A percentile compares a stretch with the other conserved stretches of the same genome.
phyloP scores from a whole-genome alignment of 2,113 vertebrate species.

The Pelusios castaneus region DNA sequence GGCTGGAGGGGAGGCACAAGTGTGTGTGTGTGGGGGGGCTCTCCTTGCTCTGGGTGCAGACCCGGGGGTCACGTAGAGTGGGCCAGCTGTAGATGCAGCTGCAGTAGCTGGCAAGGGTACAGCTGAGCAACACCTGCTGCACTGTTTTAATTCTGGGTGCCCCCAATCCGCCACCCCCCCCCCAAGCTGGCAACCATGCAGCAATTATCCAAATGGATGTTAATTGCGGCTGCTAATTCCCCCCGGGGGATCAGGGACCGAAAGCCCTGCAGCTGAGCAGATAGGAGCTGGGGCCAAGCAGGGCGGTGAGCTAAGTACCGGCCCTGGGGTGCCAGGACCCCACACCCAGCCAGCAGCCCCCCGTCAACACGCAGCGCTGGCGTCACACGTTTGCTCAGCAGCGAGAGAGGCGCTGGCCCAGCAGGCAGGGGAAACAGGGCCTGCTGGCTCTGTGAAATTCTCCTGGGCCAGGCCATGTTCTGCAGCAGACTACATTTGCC shows the following conservation, averaged over 20 bases:
- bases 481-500: not conserved
- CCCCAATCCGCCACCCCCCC: not conserved
- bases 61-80: not conserved
- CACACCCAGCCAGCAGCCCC: not conserved
- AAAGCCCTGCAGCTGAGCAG: not conserved
- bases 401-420: not conserved
- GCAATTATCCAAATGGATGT: slow-evolving; percentile 33
- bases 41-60: not conserved
- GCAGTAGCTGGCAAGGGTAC: not conserved
- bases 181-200: not conserved
- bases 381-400: not conserved
- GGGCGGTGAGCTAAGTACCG: no score
- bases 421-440: not conserved
- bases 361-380: not conserved
- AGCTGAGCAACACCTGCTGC: not conserved
- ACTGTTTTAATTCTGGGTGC: not conserved
- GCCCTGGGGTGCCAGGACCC: not conserved
- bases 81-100: not conserved
- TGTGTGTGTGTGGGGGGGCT: not conserved
- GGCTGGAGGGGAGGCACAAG: not conserved
- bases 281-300: not conserved
- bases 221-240: slow-evolving; percentile 21
- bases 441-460: not conserved
- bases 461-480: not conserved
- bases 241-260: not conserved